These are phyloP conservation scores for Podarcis siculus DNA, from an alignment of 2,797 vertebrate species.

Conservation along the genomic window DNA sequence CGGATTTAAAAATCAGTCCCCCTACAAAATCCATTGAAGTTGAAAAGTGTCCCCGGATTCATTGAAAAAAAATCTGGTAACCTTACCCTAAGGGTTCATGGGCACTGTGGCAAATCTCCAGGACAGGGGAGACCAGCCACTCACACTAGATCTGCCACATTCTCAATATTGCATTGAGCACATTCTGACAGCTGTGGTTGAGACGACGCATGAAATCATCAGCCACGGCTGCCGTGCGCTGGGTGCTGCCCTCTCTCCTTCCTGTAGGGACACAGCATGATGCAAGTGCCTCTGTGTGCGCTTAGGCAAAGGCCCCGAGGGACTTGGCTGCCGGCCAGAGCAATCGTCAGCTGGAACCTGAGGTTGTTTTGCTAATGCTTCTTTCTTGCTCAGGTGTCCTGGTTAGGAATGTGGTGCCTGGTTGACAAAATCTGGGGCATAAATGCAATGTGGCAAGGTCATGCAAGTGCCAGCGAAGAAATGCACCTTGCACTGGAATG, in stretches of 20 bases:
- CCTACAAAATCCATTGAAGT: no score
- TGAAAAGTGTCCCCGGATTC: no score
- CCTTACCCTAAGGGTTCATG: neutral
- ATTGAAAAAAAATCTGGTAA: no score
- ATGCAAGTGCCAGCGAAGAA: neutral
- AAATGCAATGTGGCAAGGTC: neutral
- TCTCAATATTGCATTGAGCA: no score
- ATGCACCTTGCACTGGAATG: neutral
- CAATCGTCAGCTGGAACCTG: no score
- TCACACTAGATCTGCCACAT: neutral
- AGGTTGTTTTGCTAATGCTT: neutral
- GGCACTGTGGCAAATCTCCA: neutral
- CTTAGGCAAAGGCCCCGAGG: neutral
- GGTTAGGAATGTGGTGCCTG: neutral
- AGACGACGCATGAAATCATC: neutral
- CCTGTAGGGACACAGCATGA: neutral
- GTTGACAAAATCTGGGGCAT: neutral
- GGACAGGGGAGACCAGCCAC: no score
- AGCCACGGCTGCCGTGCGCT: neutral
- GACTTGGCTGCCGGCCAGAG: neutral
- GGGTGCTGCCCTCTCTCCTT: no score
- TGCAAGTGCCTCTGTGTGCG: neutral
- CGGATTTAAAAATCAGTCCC: no score
- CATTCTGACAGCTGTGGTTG: neutral
- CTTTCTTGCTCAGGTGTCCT: neutral